Conservation (phyloP, 92 coral and sea anemone genomes). For the Actinernus sp. region DNA sequence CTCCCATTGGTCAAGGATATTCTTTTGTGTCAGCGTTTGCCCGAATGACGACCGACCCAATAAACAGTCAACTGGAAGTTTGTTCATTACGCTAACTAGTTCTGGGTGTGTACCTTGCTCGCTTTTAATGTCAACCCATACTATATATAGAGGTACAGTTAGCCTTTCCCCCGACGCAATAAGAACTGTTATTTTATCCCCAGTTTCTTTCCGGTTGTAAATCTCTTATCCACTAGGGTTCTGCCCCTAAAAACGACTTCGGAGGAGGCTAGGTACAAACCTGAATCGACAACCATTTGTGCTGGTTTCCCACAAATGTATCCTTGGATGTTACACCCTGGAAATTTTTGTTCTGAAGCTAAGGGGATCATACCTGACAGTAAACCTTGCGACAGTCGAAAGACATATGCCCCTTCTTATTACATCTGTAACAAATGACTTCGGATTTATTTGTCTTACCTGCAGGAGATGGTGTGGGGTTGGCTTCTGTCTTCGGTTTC, state of each 20-base stretch:
- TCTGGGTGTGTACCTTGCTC: constrained; percentile 32
- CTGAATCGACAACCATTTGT: constrained; percentile 53
- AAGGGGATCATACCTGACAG: not conserved
- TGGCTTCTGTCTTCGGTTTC: not conserved
- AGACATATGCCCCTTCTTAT: not conserved
- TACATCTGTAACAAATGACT: not conserved
- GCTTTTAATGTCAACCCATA: constrained; percentile 7
- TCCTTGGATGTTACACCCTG: constrained; percentile 13
- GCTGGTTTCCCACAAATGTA: constrained; percentile 16
- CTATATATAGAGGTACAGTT: constrained; percentile 20
- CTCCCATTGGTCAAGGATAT: constrained; percentile 24
- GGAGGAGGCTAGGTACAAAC: no score
- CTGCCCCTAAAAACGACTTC: no score
- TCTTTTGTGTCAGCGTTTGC: constrained; percentile 8
- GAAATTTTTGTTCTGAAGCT: not conserved
- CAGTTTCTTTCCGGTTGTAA: constrained; percentile 12
- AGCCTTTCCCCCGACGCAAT: constrained; percentile 36
- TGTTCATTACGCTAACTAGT: constrained; percentile 41
- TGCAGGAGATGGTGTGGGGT: not conserved
- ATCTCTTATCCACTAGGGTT: constrained; percentile 43
- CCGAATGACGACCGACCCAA: constrained; percentile 33
- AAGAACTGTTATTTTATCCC: constrained; percentile 14
- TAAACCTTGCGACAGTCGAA: not conserved
- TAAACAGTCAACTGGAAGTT: constrained; percentile 22
- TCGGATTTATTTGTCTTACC: not conserved